Evolutionary conservation across 1,140 invertebrate species (phyloP).

Genomic region (Brachionus manjavacas): DNA sequence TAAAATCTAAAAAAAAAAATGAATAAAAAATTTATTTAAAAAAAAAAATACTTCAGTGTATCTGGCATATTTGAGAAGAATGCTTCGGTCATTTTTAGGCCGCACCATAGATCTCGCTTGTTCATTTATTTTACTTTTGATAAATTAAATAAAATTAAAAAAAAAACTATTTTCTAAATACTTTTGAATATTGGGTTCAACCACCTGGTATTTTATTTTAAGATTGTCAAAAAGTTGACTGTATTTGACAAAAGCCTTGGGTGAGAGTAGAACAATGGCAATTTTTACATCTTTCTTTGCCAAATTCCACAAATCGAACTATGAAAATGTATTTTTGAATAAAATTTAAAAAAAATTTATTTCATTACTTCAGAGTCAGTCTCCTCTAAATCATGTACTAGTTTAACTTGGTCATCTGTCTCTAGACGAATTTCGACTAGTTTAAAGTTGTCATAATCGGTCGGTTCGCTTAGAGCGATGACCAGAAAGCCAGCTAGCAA

Average conservation of each 20-base stretch:
- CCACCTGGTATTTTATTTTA: neutral
- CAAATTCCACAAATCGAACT: conserved; percentile 37
- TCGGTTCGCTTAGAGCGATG: neutral
- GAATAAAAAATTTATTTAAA: neutral
- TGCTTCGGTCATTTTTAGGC: neutral
- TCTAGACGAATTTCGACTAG: neutral
- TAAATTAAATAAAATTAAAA: too few species aligned
- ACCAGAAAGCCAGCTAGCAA: neutral
- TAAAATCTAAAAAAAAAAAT: neutral
- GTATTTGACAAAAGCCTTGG: neutral
- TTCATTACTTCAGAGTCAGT: neutral
- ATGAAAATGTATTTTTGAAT: neutral
- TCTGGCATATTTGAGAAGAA: conserved; percentile 34
- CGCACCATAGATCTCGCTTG: neutral
- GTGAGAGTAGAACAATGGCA: neutral
- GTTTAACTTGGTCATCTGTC: neutral
- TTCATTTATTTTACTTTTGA: conserved; percentile 36
- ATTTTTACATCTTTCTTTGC: neutral
- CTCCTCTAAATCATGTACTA: neutral
- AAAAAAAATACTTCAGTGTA: conserved; percentile 4
- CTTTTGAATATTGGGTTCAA: conserved; percentile 39
- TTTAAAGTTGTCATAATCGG: neutral
- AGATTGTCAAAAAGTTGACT: neutral
- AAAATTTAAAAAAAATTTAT: neutral
- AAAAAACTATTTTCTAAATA: neutral